Conservation (phyloP, 2,113 vertebrate species). For the Ceuthmochares aereus region DNA sequence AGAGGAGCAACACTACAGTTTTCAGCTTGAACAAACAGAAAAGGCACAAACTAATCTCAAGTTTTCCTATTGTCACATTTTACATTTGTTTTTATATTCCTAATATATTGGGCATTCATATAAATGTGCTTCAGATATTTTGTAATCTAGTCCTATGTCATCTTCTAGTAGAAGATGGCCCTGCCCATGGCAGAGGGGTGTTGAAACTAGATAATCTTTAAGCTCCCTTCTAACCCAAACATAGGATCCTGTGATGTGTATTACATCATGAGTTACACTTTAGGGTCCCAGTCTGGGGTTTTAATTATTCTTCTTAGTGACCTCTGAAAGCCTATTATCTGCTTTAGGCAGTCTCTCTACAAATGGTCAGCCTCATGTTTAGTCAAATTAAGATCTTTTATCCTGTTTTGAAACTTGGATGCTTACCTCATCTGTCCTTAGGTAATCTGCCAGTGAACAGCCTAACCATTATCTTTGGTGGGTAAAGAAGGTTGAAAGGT, state of each 20-base stretch:
- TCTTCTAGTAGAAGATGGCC: too few species aligned
- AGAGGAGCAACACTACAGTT: background rate
- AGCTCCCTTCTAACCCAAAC: too few species aligned
- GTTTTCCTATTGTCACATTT: background rate
- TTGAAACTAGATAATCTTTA: too few species aligned
- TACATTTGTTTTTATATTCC: background rate
- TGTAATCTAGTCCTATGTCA: background rate
- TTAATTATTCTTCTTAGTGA: background rate
- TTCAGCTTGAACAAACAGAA: background rate
- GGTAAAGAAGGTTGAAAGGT: background rate
- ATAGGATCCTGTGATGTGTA: too few species aligned
- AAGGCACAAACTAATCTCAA: background rate
- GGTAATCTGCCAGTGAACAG: background rate
- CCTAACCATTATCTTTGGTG: background rate
- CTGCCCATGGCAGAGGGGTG: too few species aligned
- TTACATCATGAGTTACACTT: background rate
- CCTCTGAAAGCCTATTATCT: background rate
- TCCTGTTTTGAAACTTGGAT: background rate
- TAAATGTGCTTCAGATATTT: background rate
- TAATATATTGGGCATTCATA: background rate
- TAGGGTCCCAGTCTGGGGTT: background rate
- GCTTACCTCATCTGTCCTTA: background rate
- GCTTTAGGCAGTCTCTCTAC: background rate
- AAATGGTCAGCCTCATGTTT: background rate
- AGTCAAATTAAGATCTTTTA: background rate